phyloP scores from a whole-genome alignment of 2,888 invertebrate species.

The Melipona beecheii region DNA sequence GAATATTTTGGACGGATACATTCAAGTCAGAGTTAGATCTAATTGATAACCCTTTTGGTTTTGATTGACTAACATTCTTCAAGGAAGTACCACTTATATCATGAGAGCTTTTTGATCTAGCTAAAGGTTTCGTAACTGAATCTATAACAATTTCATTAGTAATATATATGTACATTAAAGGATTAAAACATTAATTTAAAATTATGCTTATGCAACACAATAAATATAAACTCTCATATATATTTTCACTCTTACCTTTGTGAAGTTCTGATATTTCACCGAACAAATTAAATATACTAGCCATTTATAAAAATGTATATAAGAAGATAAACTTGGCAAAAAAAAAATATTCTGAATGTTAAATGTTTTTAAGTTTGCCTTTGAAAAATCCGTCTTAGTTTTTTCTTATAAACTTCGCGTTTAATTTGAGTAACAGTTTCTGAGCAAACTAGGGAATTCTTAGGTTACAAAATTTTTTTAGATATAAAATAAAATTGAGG shows the following conservation, averaged over 20 bases:
- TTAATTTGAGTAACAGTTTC: conserved; percentile 31
- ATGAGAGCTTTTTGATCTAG: conserved; percentile 52
- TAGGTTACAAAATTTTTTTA: neutral
- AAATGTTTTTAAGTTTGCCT: neutral
- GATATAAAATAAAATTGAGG: neutral
- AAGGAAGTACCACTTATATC: conserved; percentile 29
- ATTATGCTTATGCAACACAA: neutral
- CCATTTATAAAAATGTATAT: conserved; percentile 48
- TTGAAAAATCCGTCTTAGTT: neutral
- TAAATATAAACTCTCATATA: neutral
- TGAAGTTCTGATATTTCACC: conserved; percentile 18
- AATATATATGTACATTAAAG: neutral
- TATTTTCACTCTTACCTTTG: conserved; percentile 39
- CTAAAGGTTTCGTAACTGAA: conserved; percentile 15
- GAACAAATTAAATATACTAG: conserved; percentile 67
- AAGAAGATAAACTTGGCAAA: neutral
- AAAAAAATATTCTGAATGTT: neutral
- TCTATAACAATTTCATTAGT: conserved; percentile 34
- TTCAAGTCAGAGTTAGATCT: conserved; percentile 72
- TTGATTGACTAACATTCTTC: conserved; percentile 57
- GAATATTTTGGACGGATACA: conserved; percentile 37
- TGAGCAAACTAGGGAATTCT: conserved; percentile 3
- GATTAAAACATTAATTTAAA: neutral
- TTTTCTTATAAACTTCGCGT: conserved; percentile 16
- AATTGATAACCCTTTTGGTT: conserved; percentile 72